A percentile compares a stretch with the other conserved stretches of the same genome.
Evolutionary conservation across 1,140 invertebrate genomes (phyloP).

Genomic region (Trachymyrmex cornetzi): DNA sequence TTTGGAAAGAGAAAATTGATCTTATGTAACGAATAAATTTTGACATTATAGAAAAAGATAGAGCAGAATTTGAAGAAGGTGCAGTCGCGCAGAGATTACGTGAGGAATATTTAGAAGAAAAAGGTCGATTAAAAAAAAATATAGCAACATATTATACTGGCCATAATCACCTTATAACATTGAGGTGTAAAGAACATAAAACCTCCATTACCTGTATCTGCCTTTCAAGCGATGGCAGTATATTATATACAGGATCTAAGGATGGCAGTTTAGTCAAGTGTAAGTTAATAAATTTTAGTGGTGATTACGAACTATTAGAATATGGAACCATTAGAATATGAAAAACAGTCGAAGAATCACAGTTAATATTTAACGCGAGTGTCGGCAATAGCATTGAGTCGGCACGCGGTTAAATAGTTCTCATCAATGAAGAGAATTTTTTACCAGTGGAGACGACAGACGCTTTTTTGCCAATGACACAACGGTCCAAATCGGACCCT

Average conservation of each 20-base stretch:
- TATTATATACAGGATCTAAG: conserved; percentile 95
- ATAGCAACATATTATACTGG: conserved; percentile 90
- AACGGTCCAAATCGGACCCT: too few relatives aligned
- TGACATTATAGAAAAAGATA: conserved; percentile 88
- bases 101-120: conserved; percentile 94
- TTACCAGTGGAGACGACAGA: too few relatives aligned
- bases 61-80: conserved; percentile 90
- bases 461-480: too few relatives aligned
- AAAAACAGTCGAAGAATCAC: too few relatives aligned
- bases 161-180: conserved; percentile 86
- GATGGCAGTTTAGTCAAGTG: conserved; percentile 96
- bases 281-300: conserved; percentile 76
- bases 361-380: too few relatives aligned
- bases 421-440: too few relatives aligned
- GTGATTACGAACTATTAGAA: too few relatives aligned
- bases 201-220: conserved; percentile 94
- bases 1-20: not conserved
- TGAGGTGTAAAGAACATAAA: conserved; percentile 92
- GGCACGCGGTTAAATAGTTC: too few relatives aligned
- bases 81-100: conserved; percentile 91
- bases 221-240: conserved; percentile 91
- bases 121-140: conserved; percentile 91
- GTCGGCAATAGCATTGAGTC: too few relatives aligned
- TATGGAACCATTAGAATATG: too few relatives aligned
- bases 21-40: conserved; percentile 1